A percentile compares a stretch with the other conserved stretches of the same genome.
These are phyloP conservation scores for Drosophila triauraria DNA, from an alignment of 1,140 invertebrate species.

Conservation along the genomic window DNA sequence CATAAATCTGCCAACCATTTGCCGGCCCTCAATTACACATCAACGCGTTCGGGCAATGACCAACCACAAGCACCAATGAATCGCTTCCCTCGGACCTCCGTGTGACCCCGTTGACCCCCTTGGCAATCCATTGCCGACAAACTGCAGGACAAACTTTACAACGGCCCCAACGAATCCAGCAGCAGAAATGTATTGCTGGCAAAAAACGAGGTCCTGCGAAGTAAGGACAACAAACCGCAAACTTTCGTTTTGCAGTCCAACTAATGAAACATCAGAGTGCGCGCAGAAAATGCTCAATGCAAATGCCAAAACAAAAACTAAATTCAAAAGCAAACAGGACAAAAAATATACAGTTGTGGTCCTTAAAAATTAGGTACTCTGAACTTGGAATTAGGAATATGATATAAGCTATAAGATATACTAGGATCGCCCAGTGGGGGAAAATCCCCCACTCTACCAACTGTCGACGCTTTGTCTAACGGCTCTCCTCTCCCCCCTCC, in stretches of 20 bases:
- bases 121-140: slow-evolving; percentile 40
- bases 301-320: slow-evolving; percentile 39
- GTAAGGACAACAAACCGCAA: slow-evolving; percentile 47
- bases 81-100: neutral
- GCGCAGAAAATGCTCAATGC: slow-evolving; percentile 22
- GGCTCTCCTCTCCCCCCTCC: no score
- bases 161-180: slow-evolving; percentile 36
- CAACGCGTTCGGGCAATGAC: slow-evolving; percentile 53
- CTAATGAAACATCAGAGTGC: slow-evolving; percentile 56
- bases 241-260: slow-evolving; percentile 46
- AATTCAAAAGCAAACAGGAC: neutral
- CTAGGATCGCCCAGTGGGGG: no score
- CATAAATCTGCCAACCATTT: slow-evolving; percentile 33
- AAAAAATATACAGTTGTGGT: neutral
- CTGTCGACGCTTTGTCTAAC: no score
- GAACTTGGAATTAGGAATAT: no score
- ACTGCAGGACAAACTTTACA: slow-evolving; percentile 56
- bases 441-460: no score
- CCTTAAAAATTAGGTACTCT: neutral
- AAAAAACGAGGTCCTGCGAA: slow-evolving; percentile 3
- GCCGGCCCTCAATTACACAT: slow-evolving; percentile 54
- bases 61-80: slow-evolving; percentile 18
- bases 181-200: slow-evolving; percentile 34
- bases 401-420: no score
- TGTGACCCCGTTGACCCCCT: slow-evolving; percentile 17